These are phyloP conservation scores for Lampropteryx suffumata DNA, from an alignment of 2,888 invertebrate species.

Conservation along the genomic window DNA sequence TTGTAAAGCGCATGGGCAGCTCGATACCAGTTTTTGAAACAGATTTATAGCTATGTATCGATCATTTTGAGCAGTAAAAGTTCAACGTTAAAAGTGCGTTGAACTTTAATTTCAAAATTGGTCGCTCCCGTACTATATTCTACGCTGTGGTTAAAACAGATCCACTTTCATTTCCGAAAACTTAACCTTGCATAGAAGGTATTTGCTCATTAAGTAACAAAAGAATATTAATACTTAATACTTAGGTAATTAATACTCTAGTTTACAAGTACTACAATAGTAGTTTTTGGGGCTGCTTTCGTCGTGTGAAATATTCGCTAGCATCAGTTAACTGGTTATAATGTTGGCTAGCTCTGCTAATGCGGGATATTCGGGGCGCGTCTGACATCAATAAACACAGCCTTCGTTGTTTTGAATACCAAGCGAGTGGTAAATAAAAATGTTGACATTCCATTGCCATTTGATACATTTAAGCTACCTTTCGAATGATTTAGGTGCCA, in stretches of 20 bases:
- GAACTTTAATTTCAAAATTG: too few relatives aligned
- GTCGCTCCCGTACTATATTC: too few relatives aligned
- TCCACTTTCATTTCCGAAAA: not conserved
- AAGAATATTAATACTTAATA: too few relatives aligned
- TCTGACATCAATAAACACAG: constrained; percentile 64
- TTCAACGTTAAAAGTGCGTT: too few relatives aligned
- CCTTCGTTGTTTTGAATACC: constrained; percentile 61
- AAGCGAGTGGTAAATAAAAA: constrained; percentile 43
- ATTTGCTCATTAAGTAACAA: not conserved
- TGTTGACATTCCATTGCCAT: constrained; percentile 41
- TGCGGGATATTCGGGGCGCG: constrained; percentile 66
- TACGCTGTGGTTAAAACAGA: too few relatives aligned
- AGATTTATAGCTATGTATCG: not conserved
- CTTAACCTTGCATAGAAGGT: not conserved
- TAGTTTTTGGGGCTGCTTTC: too few relatives aligned
- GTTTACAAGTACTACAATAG: too few relatives aligned
- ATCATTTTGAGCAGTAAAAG: too few relatives aligned
- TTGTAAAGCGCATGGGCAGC: not conserved
- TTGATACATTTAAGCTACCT: constrained; percentile 2
- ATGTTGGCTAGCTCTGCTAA: constrained; percentile 33
- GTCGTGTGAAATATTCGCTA: too few relatives aligned
- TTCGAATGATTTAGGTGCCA: too few relatives aligned
- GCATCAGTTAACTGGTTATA: not conserved
- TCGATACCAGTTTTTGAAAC: not conserved
- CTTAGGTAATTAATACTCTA: too few relatives aligned